Base-by-base conservation (phyloP, 2,888 invertebrate genomes). In the Caenorhabditis panamensis region DNA sequence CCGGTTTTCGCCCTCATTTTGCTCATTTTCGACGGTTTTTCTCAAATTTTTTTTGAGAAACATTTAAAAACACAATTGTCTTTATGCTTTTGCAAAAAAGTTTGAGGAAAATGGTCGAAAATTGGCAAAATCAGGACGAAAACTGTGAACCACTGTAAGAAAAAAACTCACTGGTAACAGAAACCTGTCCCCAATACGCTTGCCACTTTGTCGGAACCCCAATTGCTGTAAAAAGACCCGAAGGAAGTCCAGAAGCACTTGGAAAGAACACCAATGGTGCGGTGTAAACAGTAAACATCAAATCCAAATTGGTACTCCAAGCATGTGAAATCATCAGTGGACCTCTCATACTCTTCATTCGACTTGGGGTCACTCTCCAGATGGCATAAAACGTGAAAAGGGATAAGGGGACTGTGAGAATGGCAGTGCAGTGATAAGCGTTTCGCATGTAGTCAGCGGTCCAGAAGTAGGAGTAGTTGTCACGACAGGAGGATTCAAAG, bases 231-330 rank as follows among this genome's bases (percentile, higher is more conserved):
- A 79, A 18, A 16, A 79, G 6, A 3, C 79, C 77, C 0, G 69
- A 22, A 0, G 72, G 31, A 0, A 49, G 18, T 24, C 72, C 79
- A 20, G 79, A 24, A 41, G 79, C 72, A 49, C 64, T 77, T 5
- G 77, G 77, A 44, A 51, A 64, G 44, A 63, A 77, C 1, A 64
- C 26, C 9, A 37, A 28, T 2, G 77, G 77, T 16, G 63, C 56
- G 1, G 49, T n/a, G 31, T 53, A 58, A 6, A 77, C 62, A 8
- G 77, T 64, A 11, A 77, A n/a, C 51, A 77, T 36, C 22, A 77
- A 31, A 24, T 79, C 79, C 6, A 79, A 13, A 36, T 79, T 79
- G 0, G 53, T 61, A 24, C 67, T 66, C 69, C 67, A 79, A 8
- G 41, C 26, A 13, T 67, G 67, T 18, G 67, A 47, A 56, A 69